Conservation (phyloP, 2,113 vertebrate genomes). For the Zosterops hypoxanthus region DNA sequence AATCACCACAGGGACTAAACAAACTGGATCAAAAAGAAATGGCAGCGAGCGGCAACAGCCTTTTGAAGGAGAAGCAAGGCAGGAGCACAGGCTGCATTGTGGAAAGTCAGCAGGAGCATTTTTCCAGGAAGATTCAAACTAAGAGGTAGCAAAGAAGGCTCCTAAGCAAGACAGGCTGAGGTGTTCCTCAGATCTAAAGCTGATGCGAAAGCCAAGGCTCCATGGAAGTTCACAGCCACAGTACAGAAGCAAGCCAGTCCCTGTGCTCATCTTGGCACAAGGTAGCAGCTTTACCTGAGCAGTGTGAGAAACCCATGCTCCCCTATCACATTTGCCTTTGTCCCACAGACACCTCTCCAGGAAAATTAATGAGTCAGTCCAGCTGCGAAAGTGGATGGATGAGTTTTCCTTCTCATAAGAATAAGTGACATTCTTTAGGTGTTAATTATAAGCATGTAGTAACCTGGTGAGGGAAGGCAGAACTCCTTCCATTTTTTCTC, state of each 20-base stretch:
- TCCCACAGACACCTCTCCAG: not conserved
- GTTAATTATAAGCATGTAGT: not conserved
- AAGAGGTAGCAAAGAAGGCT: not conserved
- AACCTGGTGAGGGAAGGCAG: not conserved
- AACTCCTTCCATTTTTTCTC: not conserved
- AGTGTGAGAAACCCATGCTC: not conserved
- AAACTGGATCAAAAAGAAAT: not conserved
- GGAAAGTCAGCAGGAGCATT: not conserved
- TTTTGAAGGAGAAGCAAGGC: not conserved
- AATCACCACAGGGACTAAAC: not conserved
- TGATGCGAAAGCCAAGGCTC: not conserved
- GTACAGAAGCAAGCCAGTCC: not conserved
- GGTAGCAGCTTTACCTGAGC: not conserved
- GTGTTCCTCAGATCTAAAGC: not conserved
- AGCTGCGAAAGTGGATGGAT: not conserved
- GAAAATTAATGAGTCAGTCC: not conserved
- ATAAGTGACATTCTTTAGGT: not conserved
- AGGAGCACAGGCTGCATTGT: not conserved
- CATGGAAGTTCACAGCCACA: not conserved
- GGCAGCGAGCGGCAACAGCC: rapidly evolving
- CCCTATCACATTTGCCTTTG: not conserved
- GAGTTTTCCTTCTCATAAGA: not conserved
- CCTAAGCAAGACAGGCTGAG: not conserved
- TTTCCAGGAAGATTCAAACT: not conserved
- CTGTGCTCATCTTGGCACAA: not conserved